phyloP scores from a whole-genome alignment of 2,888 invertebrate genomes.

The Germaria angustata region DNA sequence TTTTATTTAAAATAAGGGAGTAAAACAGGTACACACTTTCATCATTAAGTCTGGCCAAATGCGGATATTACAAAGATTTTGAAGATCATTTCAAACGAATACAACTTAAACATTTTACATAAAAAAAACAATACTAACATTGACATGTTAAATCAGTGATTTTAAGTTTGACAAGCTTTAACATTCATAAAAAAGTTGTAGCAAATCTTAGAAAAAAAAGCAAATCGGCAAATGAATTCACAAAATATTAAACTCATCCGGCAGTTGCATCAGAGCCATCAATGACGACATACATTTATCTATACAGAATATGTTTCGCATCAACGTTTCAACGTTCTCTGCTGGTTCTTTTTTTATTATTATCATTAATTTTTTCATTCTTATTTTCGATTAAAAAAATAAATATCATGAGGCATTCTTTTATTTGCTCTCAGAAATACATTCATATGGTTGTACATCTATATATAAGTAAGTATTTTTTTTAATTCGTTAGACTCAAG shows the following conservation, averaged over 20 bases:
- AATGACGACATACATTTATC: neutral
- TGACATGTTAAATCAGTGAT: too few species aligned
- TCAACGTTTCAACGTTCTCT: neutral
- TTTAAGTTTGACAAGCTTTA: too few species aligned
- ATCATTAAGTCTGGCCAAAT: too few species aligned
- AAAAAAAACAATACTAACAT: too few species aligned
- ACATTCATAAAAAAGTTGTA: too few species aligned
- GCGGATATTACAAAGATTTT: too few species aligned
- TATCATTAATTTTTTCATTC: neutral
- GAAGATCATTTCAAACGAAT: too few species aligned
- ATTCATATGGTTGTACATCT: neutral
- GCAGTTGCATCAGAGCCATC: neutral
- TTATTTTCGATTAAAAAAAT: too few species aligned
- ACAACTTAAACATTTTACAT: too few species aligned
- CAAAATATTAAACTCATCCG: neutral
- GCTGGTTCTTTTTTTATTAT: neutral
- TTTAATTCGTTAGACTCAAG: constrained; percentile 2
- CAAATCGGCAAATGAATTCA: neutral
- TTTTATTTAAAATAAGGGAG: too few species aligned
- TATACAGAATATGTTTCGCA: neutral
- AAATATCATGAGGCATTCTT: constrained; percentile 31
- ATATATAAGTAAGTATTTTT: neutral
- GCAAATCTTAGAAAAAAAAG: too few species aligned
- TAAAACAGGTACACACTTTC: too few species aligned
- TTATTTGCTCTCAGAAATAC: neutral